Evolutionary conservation across 2,797 vertebrate genomes (phyloP).

Genomic region (Neosalanx taihuensis): DNA sequence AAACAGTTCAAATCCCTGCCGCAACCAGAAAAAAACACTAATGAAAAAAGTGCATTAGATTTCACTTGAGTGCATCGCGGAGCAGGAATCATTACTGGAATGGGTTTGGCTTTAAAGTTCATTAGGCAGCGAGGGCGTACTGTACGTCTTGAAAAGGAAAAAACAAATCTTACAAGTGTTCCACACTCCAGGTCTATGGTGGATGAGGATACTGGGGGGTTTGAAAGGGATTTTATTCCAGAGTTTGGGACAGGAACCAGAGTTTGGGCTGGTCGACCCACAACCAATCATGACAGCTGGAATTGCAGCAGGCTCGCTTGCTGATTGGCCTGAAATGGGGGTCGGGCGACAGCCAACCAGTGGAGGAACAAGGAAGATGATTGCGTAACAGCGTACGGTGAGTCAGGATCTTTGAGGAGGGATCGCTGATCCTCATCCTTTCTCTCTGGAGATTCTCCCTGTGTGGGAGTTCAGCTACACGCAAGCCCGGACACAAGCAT

Average conservation of each 20-base stretch:
- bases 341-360: background rate
- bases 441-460: background rate
- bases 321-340: no score
- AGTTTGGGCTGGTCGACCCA: background rate
- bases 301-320: no score
- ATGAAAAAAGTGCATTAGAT: background rate
- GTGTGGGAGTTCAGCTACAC: background rate
- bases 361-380: background rate
- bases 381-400: background rate
- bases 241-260: background rate
- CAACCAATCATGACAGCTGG: background rate
- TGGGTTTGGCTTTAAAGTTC: constrained; percentile 12
- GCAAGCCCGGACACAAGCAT: background rate
- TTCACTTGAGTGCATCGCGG: background rate
- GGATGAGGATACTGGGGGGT: background rate
- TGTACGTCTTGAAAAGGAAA: background rate
- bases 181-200: background rate
- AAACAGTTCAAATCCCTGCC: background rate
- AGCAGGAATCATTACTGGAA: background rate
- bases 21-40: background rate
- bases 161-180: background rate
- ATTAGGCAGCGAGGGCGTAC: constrained; percentile 18
- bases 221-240: background rate
- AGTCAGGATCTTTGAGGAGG: background rate
- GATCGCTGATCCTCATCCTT: background rate